A percentile compares a stretch with the other conserved stretches of the same genome.
Evolutionary conservation across 2,888 invertebrate species (phyloP).

Genomic region (Lasioglossum calceatum): DNA sequence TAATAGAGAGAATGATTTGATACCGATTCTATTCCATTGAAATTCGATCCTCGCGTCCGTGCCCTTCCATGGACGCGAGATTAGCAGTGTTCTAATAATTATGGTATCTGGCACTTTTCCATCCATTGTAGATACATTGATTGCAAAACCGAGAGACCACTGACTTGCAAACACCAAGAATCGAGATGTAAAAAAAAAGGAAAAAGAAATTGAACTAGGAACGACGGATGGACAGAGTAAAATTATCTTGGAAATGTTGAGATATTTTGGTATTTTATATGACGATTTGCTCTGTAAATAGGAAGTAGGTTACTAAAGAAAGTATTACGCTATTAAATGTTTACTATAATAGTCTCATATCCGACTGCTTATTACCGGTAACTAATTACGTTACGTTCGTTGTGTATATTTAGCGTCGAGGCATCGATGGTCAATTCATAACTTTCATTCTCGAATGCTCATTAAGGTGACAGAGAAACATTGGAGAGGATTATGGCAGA

Average conservation of each 20-base stretch:
- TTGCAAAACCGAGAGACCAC: constrained; percentile 44
- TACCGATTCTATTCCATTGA: constrained; percentile 26
- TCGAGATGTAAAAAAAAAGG: constrained; percentile 40
- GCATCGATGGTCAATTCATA: constrained; percentile 33
- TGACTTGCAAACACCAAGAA: constrained; percentile 43
- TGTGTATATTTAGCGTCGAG: not conserved
- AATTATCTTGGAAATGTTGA: constrained; percentile 70
- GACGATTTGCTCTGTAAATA: constrained; percentile 71
- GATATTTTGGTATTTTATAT: constrained; percentile 75
- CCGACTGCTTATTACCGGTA: constrained; percentile 24
- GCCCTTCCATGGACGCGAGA: not conserved
- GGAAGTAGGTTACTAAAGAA: constrained; percentile 72
- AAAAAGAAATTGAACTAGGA: constrained; percentile 42
- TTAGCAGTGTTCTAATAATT: constrained; percentile 21
- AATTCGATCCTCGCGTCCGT: constrained; percentile 9
- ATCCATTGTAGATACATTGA: constrained; percentile 43
- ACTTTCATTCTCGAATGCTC: not conserved
- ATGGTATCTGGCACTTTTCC: constrained; percentile 66
- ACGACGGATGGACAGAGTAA: constrained; percentile 56
- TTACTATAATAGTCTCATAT: constrained; percentile 52
- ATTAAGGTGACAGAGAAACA: not conserved
- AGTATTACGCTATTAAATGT: constrained; percentile 73
- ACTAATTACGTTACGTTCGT: constrained; percentile 35
- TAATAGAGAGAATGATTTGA: not conserved
- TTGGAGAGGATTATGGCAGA: not conserved